Evolutionary conservation across 2,888 invertebrate genomes (phyloP).

Genomic region (Synanthedon formicaeformis): DNA sequence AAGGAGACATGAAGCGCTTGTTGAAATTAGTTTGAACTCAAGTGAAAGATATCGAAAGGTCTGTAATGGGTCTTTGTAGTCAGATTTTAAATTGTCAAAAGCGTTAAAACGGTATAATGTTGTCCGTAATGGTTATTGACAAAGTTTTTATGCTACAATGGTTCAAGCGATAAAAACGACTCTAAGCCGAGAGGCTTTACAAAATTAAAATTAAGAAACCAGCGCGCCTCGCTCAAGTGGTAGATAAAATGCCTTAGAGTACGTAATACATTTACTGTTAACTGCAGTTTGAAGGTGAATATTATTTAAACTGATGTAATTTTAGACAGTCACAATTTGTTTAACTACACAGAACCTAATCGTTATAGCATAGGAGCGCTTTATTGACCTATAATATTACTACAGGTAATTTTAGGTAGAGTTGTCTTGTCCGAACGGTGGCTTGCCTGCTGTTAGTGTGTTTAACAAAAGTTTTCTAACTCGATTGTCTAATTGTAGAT

Average conservation of each 20-base stretch:
- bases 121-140: constrained; percentile 28
- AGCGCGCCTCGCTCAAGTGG: not conserved
- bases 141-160: constrained; percentile 32
- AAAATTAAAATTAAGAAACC: not conserved
- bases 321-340: not conserved
- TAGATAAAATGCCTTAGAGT: not conserved
- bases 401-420: too few relatives aligned
- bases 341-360: too few relatives aligned
- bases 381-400: too few relatives aligned
- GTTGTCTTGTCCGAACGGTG: too few relatives aligned
- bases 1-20: too few relatives aligned
- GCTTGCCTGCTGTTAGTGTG: too few relatives aligned
- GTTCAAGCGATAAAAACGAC: constrained; percentile 7
- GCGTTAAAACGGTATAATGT: constrained; percentile 24
- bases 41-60: constrained; percentile 11
- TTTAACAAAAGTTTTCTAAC: too few relatives aligned
- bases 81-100: constrained; percentile 21
- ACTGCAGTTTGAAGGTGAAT: not conserved
- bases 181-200: not conserved
- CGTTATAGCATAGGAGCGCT: too few relatives aligned
- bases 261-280: not conserved
- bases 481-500: too few relatives aligned
- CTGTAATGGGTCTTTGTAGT: constrained; percentile 30
- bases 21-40: too few relatives aligned
- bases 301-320: not conserved